Evolutionary conservation across 2,888 invertebrate species (phyloP).

Genomic region (Andrena minutula): DNA sequence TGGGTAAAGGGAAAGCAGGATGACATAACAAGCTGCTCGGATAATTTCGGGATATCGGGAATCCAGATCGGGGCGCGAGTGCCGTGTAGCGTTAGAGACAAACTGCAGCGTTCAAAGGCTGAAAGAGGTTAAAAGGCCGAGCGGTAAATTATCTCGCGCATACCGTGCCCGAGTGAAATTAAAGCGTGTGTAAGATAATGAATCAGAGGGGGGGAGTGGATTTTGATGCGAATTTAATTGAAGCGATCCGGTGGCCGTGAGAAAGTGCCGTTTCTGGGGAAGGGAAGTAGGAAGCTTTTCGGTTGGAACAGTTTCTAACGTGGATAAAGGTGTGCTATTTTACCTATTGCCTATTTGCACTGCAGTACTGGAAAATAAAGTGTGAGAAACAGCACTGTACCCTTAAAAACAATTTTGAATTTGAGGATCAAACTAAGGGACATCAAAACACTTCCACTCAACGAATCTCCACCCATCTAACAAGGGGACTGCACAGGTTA

Average conservation of each 20-base stretch:
- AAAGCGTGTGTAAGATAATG: constrained; percentile 49
- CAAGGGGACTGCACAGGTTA: too few relatives aligned
- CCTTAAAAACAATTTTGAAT: too few relatives aligned
- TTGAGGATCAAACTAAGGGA: too few relatives aligned
- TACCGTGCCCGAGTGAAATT: constrained; percentile 46
- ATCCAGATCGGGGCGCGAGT: constrained; percentile 32
- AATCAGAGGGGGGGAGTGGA: constrained; percentile 38
- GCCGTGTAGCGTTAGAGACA: constrained; percentile 33
- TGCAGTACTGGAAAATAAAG: too few relatives aligned
- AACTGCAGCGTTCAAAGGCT: constrained; percentile 31
- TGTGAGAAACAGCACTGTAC: too few relatives aligned
- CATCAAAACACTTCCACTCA: too few relatives aligned
- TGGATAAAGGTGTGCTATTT: not conserved
- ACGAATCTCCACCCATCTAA: too few relatives aligned
- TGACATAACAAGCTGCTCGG: constrained; percentile 39
- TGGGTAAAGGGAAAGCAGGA: constrained; percentile 43
- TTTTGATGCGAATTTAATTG: constrained; percentile 57
- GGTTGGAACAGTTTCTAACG: not conserved
- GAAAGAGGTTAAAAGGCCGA: constrained; percentile 51
- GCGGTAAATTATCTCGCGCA: constrained; percentile 53
- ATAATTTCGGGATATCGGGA: constrained; percentile 54
- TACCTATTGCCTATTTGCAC: not conserved
- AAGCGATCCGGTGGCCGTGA: constrained; percentile 32
- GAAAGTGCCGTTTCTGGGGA: constrained; percentile 23
- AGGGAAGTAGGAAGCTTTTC: constrained; percentile 7